Evolutionary conservation across 2,888 invertebrate species (phyloP), one percentile per base, ranked within the genome.

Genomic region (Drosophila tanythrix): DNA sequence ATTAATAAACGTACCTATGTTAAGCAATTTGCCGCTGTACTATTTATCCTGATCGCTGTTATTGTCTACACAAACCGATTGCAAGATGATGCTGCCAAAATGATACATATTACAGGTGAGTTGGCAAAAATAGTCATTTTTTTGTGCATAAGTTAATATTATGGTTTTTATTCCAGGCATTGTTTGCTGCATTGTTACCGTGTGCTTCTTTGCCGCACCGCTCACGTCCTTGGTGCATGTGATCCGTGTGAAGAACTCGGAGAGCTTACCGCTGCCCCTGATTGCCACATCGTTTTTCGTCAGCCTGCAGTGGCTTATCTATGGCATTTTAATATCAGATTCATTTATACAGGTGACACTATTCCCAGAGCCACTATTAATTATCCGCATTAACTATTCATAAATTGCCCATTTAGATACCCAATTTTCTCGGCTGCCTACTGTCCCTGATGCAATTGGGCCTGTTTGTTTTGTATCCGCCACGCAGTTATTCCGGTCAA

Each of bases 231-330:
- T 98, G 81, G 94, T 96, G 40, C 96, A 98, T 93, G 98, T 99
- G 6, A 94, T 98, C 62, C 95, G 94, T 92, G 95, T 96, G 8
- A 96, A 96, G 92, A 97, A 95, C 92, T 96, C 97, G 0, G 97
- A 98, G 88, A 96, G 96, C 91, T 94, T 99, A 85, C 98, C 98
- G 35, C 97, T 98, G 91, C 97, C 97, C 6, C 94, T 98, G 90
- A 98, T 98, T 92, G 93, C 96, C 50, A 95, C 96, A 91, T 96
- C 97, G 43, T 96, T 98, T 92, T 93, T 97, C 60, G 97, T 97
- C 8, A 96, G 97, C 11, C 93, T 95, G 31, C 95, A 97, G 83
- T 99, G 99, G 98, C 95, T 96, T 77, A 92, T 96, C 2, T 99
- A 98, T 93, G 98, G 98, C 36, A 92, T 95, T 59, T 93, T 98